phyloP scores from a whole-genome alignment of 2,113 vertebrate genomes.

The Stercorarius parasiticus region DNA sequence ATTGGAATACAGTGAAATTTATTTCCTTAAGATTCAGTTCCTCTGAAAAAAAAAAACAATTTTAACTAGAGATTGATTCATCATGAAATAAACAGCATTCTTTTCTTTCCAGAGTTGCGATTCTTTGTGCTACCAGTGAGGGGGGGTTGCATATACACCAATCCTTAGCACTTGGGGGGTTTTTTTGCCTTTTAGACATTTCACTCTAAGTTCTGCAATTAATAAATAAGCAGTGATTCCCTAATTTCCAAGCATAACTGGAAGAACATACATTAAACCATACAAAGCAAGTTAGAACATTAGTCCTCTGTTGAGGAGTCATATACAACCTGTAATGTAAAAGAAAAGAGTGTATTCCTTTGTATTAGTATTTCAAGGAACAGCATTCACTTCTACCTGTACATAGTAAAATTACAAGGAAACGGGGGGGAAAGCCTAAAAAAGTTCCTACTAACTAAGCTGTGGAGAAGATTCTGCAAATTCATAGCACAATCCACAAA shows the following conservation, averaged over 20 bases:
- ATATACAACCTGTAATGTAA: neutral
- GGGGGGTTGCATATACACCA: neutral
- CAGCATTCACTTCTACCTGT: neutral
- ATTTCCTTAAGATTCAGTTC: neutral
- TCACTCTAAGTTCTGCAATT: neutral
- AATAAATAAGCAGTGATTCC: neutral
- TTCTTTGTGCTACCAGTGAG: neutral
- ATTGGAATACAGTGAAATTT: neutral
- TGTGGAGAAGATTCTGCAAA: neutral
- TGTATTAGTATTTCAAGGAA: neutral
- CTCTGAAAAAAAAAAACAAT: neutral
- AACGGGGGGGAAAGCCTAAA: fast-evolving
- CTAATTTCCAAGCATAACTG: neutral
- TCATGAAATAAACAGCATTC: neutral
- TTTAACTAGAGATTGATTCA: neutral
- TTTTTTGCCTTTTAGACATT: neutral
- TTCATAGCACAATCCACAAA: fast-evolving
- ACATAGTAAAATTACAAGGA: neutral
- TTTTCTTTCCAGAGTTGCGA: neutral
- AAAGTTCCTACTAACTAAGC: neutral
- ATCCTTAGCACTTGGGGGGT: too few relatives aligned
- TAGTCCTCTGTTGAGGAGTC: neutral
- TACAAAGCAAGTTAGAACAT: neutral
- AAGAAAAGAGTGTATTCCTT: neutral
- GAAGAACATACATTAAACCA: neutral